These are phyloP conservation scores for Pseudomugil tenellus DNA, from an alignment of 2,797 vertebrate species.

Conservation along the genomic window DNA sequence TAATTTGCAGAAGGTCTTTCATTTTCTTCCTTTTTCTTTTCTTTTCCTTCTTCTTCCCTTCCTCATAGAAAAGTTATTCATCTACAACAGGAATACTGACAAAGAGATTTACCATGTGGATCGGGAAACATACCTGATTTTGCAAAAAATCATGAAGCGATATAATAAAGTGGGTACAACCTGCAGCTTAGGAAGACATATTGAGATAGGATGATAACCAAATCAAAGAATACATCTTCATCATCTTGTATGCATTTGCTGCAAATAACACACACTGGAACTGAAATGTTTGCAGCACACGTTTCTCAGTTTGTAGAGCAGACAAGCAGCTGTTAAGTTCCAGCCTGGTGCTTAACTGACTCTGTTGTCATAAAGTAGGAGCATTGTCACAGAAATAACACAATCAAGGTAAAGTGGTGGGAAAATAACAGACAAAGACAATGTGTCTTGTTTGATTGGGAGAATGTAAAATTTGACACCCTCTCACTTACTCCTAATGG, in stretches of 20 bases:
- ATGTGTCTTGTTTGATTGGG: conserved; percentile 21
- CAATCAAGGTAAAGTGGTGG: neutral
- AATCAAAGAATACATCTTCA: neutral
- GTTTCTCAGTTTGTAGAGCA: neutral
- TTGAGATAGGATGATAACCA: neutral
- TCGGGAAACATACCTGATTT: conserved; percentile 70
- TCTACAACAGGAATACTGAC: conserved; percentile 77
- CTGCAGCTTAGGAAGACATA: neutral
- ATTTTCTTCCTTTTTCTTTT: conserved; percentile 67
- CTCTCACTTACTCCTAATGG: conserved; percentile 90
- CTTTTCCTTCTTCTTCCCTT: conserved; percentile 54
- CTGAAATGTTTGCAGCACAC: no score
- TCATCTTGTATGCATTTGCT: neutral
- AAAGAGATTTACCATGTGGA: conserved; percentile 67
- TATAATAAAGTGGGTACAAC: neutral
- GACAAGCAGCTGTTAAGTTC: neutral
- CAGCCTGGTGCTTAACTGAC: neutral
- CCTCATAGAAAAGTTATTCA: conserved; percentile 80
- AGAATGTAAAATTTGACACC: conserved; percentile 6
- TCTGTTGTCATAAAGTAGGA: no score
- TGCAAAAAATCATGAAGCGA: conserved; percentile 10
- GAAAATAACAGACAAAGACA: neutral
- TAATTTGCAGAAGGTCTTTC: conserved; percentile 68
- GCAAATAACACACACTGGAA: neutral
- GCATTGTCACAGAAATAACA: neutral